Percentiles rank a stretch among this genome's conserved stretches.
These are phyloP conservation scores for Ormyrus labotus DNA, from an alignment of 2,888 invertebrate genomes.

Conservation along the genomic window DNA sequence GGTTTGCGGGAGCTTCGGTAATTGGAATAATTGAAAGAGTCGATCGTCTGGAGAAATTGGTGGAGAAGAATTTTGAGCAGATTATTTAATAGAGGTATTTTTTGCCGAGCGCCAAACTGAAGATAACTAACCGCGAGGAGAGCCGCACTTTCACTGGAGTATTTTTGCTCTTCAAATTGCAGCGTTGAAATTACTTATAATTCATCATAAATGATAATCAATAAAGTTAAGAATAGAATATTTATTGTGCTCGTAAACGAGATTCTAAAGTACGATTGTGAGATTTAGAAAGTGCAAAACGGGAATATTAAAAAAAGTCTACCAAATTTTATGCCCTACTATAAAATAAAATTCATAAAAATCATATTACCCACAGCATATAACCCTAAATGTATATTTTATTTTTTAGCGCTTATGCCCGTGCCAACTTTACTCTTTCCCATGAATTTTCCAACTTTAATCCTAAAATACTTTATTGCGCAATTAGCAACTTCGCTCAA, in stretches of 20 bases:
- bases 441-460: too few relatives aligned
- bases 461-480: too few relatives aligned
- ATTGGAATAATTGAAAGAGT: not conserved
- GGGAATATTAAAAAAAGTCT: not conserved
- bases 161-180: not conserved
- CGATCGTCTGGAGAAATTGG: too few relatives aligned
- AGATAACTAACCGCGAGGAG: conserved; percentile 14
- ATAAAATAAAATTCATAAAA: too few relatives aligned
- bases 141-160: conserved; percentile 31
- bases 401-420: too few relatives aligned
- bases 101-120: not conserved
- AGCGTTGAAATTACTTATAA: conserved; percentile 15
- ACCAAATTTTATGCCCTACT: not conserved
- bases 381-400: too few relatives aligned
- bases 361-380: too few relatives aligned
- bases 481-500: too few relatives aligned
- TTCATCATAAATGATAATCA: conserved; percentile 41
- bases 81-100: too few relatives aligned
- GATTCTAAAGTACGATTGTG: conserved; percentile 21
- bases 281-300: conserved; percentile 45
- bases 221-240: conserved; percentile 27
- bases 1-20: too few relatives aligned
- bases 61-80: too few relatives aligned
- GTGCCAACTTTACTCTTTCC: too few relatives aligned
- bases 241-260: conserved; percentile 42